Percentiles rank a stretch among this genome's conserved stretches.
Conservation (phyloP, 2,113 vertebrate genomes). For the Miniopterus natalensis region DNA sequence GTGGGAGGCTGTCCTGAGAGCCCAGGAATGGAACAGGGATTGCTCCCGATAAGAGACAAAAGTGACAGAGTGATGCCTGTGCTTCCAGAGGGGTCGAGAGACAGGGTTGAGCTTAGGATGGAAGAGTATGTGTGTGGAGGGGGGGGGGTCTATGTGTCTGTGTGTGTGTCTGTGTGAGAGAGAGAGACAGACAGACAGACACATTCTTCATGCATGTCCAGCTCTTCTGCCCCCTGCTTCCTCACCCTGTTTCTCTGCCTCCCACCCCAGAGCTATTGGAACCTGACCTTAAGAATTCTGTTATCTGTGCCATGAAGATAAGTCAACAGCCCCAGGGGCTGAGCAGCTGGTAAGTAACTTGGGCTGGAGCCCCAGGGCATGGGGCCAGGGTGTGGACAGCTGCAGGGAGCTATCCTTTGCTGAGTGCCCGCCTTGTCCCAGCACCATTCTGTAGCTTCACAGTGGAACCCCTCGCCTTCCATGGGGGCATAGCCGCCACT, state of each 20-base stretch:
- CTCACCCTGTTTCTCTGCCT: slow-evolving; percentile 33
- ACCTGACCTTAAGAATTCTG: slow-evolving; percentile 71
- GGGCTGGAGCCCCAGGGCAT: neutral
- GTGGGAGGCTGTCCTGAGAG: neutral
- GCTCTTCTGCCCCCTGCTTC: neutral
- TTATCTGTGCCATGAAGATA: slow-evolving; percentile 83
- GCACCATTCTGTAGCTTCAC: too few species aligned
- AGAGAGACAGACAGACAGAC: neutral
- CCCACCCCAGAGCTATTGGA: slow-evolving; percentile 71
- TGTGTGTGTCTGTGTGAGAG: neutral
- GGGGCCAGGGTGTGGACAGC: neutral
- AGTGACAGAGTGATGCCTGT: neutral
- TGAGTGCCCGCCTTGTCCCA: neutral
- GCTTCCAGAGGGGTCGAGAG: neutral
- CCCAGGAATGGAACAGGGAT: neutral
- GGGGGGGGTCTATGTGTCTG: neutral
- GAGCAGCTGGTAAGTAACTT: slow-evolving; percentile 74
- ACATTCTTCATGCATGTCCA: neutral
- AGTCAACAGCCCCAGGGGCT: slow-evolving; percentile 71
- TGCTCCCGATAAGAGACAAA: neutral
- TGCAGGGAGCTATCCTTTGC: neutral
- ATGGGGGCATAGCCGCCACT: neutral
- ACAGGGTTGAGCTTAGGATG: neutral
- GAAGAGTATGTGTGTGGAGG: neutral
- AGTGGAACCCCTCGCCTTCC: neutral